Conservation (phyloP, 2,113 vertebrate species). For the Heteronetta atricapilla region DNA sequence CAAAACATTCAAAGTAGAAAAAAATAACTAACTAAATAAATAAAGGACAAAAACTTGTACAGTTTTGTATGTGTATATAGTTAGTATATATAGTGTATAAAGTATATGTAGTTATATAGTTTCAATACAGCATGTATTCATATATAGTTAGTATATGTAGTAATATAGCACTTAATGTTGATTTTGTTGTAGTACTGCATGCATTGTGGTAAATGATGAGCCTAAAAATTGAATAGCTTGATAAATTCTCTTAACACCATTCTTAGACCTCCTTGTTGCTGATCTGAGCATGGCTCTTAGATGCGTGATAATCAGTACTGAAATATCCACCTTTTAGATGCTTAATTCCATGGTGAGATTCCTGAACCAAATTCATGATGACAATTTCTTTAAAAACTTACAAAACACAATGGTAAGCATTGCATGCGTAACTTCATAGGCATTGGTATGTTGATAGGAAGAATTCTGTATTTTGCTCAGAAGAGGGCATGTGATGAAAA, state of each 20-base stretch:
- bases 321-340: background rate
- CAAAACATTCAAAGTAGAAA: background rate
- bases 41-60: background rate
- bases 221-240: background rate
- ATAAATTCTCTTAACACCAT: background rate
- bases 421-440: background rate
- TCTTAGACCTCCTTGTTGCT: background rate
- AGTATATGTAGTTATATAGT: rapidly evolving
- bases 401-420: background rate
- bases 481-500: background rate
- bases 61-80: background rate
- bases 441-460: background rate
- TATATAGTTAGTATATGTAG: background rate
- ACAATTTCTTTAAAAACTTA: background rate
- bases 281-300: background rate
- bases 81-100: background rate
- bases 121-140: background rate
- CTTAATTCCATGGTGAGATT: background rate
- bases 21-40: background rate
- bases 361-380: background rate
- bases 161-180: background rate
- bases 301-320: background rate
- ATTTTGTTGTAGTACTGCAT: background rate
- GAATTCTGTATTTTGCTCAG: background rate
- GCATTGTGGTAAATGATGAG: background rate